Percentiles rank a stretch among this genome's conserved stretches.
Conservation (phyloP, 2,888 invertebrate genomes). For the Tanytarsus gracilentus region DNA sequence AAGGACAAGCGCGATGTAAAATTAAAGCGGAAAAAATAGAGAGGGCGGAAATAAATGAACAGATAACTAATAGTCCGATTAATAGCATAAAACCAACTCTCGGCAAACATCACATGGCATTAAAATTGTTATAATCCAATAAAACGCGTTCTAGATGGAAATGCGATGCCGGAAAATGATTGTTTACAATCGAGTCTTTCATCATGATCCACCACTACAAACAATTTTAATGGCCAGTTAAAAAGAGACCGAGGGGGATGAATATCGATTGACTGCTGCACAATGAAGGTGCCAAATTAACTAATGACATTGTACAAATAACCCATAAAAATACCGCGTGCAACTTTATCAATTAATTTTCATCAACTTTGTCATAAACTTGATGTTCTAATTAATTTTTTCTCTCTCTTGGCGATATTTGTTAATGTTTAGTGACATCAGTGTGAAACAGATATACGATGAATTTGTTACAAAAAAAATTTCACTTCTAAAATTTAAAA, state of each 20-base stretch:
- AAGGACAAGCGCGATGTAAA: no score
- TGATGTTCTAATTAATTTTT: no score
- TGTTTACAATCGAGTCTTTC: slow-evolving; percentile 3
- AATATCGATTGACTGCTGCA: not conserved
- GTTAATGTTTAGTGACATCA: no score
- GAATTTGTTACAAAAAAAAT: no score
- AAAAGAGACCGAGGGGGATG: not conserved
- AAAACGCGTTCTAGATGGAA: not conserved
- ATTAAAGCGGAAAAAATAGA: no score
- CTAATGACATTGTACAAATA: slow-evolving; percentile 2
- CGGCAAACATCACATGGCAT: slow-evolving; percentile 3
- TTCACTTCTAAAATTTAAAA: no score
- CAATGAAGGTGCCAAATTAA: slow-evolving; percentile 6
- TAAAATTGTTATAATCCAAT: not conserved
- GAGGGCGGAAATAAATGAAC: not conserved
- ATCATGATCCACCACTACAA: not conserved
- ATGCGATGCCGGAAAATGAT: slow-evolving; percentile 11
- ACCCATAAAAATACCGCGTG: slow-evolving; percentile 1
- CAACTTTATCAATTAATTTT: slow-evolving; percentile 7
- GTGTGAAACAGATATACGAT: no score
- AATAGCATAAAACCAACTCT: not conserved
- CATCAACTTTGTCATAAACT: no score
- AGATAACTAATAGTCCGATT: not conserved
- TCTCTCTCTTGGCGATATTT: no score
- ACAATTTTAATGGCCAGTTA: no score